phyloP scores from a whole-genome alignment of 37 sponge, comb jelly and placozoan species.

The Ephydatia muelleri region DNA sequence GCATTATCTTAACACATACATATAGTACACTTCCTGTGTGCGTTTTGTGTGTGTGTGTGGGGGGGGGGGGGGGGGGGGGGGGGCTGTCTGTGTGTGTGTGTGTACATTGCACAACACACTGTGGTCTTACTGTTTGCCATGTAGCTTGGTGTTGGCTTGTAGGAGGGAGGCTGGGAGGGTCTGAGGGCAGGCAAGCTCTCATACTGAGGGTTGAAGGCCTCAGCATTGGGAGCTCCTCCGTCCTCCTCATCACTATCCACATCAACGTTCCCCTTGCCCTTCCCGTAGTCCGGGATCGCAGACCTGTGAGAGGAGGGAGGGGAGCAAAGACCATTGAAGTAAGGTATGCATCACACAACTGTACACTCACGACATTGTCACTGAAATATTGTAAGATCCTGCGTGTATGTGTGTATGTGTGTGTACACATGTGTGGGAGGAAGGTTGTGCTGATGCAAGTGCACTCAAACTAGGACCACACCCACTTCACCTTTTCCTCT shows the following conservation, averaged over 20 bases:
- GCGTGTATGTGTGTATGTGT: too few relatives aligned
- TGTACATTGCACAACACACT: too few relatives aligned
- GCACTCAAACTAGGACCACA: not conserved
- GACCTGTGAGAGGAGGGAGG: not conserved
- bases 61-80: too few relatives aligned
- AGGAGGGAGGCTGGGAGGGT: slow-evolving; percentile 61
- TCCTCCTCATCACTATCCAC: slow-evolving; percentile 33
- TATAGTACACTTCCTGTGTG: too few relatives aligned
- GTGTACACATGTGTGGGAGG: too few relatives aligned
- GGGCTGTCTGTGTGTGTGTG: too few relatives aligned
- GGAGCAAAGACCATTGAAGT: too few relatives aligned
- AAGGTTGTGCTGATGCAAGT: not conserved
- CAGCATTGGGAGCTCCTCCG: not conserved
- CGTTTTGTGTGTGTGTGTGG: too few relatives aligned
- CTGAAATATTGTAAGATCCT: too few relatives aligned
- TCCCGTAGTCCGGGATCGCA: not conserved
- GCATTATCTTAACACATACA: too few relatives aligned
- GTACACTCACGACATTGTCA: too few relatives aligned
- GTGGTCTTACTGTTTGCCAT: slow-evolving; percentile 6
- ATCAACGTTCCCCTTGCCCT: slow-evolving; percentile 59
- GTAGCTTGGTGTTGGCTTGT: slow-evolving; percentile 70
- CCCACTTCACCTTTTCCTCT: slow-evolving; percentile 3
- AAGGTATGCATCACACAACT: too few relatives aligned
- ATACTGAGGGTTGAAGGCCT: slow-evolving; percentile 69
- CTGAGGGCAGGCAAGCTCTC: slow-evolving; percentile 61